phyloP scores from a whole-genome alignment of 2,888 invertebrate genomes.

The Diarsia mendica region DNA sequence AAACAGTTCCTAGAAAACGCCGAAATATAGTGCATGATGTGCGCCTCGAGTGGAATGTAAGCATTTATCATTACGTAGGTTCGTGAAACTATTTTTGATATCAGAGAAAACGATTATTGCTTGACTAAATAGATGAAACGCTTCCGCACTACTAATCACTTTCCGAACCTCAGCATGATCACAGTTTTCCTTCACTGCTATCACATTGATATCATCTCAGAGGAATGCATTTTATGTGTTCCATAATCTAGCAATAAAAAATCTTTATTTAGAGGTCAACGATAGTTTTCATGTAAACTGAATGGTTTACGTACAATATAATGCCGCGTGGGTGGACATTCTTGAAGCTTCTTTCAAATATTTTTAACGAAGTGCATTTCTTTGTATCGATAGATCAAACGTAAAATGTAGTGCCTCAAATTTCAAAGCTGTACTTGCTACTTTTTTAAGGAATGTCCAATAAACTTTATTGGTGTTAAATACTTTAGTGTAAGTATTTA shows the following conservation, averaged over 20 bases:
- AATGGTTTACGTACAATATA: constrained; percentile 37
- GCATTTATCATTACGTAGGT: constrained; percentile 54
- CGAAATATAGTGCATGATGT: constrained; percentile 61
- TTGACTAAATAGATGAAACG: constrained; percentile 19
- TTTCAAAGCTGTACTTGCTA: constrained; percentile 12
- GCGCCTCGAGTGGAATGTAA: constrained; percentile 43
- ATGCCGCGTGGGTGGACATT: constrained; percentile 47
- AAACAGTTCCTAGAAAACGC: constrained; percentile 69
- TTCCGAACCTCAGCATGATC: not conserved
- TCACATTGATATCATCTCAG: constrained; percentile 14
- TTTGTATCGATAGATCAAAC: constrained; percentile 11
- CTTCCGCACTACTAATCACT: constrained; percentile 4
- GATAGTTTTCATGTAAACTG: constrained; percentile 46
- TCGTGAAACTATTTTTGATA: constrained; percentile 41
- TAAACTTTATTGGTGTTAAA: constrained; percentile 39
- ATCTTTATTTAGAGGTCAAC: constrained; percentile 39
- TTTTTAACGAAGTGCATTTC: constrained; percentile 46
- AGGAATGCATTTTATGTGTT: constrained; percentile 42
- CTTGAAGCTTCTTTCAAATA: constrained; percentile 47
- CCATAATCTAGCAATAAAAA: constrained; percentile 29
- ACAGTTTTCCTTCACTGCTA: not conserved
- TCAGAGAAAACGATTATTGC: constrained; percentile 15
- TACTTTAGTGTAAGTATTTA: constrained; percentile 23
- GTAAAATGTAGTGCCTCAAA: not conserved
- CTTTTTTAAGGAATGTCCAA: constrained; percentile 6